Conservation (phyloP, 2,797 vertebrate genomes). For the Capromys pilorides region DNA sequence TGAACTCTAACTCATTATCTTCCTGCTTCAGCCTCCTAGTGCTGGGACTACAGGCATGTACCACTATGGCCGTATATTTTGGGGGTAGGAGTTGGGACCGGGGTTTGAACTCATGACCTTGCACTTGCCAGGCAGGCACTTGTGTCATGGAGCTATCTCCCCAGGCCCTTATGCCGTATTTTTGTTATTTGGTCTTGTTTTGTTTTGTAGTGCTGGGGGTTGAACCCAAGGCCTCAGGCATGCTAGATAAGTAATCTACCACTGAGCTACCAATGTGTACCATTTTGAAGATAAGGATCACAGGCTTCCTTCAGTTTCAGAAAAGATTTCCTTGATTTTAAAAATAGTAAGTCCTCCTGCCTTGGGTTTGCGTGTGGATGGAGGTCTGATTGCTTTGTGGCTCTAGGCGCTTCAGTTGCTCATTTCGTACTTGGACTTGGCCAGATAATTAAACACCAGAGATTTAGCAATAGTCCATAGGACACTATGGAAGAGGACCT, state of each 20-base stretch:
- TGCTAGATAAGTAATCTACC: neutral
- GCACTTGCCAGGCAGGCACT: too few species aligned
- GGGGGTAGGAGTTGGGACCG: too few species aligned
- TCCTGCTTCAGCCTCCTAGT: neutral
- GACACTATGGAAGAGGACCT: neutral
- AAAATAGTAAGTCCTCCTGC: neutral
- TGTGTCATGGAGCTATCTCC: too few species aligned
- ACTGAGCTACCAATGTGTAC: neutral
- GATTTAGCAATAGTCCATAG: neutral
- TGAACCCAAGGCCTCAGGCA: too few species aligned
- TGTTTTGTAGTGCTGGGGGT: too few species aligned
- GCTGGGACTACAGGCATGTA: neutral
- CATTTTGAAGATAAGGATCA: neutral
- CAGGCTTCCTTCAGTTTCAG: conserved; percentile 13
- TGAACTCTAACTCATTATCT: neutral
- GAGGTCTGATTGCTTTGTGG: neutral
- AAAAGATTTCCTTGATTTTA: neutral
- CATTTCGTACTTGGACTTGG: neutral
- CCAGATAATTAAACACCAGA: neutral
- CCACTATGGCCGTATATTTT: too few species aligned
- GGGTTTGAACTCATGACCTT: too few species aligned
- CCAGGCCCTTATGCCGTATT: too few species aligned
- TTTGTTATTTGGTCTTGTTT: too few species aligned
- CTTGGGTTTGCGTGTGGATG: neutral
- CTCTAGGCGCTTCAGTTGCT: neutral